Evolutionary conservation across 1,140 invertebrate genomes (phyloP), one percentile per base, ranked within the genome.

Genomic region (Aphis craccivora): DNA sequence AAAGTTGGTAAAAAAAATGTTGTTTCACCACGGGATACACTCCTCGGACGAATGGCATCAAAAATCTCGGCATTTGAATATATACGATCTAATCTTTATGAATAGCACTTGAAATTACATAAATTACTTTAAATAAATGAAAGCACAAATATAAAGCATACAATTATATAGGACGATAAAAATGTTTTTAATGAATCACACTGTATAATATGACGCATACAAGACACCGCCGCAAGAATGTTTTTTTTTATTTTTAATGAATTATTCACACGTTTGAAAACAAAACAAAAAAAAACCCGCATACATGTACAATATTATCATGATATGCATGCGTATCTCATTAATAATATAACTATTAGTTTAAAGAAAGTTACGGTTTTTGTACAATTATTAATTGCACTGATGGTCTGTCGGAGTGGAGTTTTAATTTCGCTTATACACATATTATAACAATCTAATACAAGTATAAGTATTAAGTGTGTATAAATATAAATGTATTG

Each of bases 291-390:
- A 35, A 37, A 83, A 60, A 60, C 55, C 76, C 35, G 35, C 23
- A 20, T 37, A 81, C 25, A 67, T 11, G 25, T 60, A 60, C 55
- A 67, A 67, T 1, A 14, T 0, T n/a, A 14, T 11, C 30, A n/a
- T n/a, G 76, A 22, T 81, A 83, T 83, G 35, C 35, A 37, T 20
- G 6, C 35, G 35, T 18, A 37, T 83, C 76, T 83, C 76, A 83
- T 83, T 83, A 83, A 83, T 83, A 37, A 37, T 83, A 83, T 83
- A 83, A 83, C 76, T 37, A 83, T 83, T 83, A 35, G 76, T 22
- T 83, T 83, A 22, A 83, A 83, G 76, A 83, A 83, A 83, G 76
- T 83, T 83, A 83, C 35, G 20, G 76, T 83, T 83, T 83, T 83
- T 37, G 18, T 83, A 83, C 35, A 83, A 83, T 83, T 37, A 83